These are phyloP conservation scores for Pachydiplax longipennis DNA, from an alignment of 2,888 invertebrate genomes.

Conservation along the genomic window DNA sequence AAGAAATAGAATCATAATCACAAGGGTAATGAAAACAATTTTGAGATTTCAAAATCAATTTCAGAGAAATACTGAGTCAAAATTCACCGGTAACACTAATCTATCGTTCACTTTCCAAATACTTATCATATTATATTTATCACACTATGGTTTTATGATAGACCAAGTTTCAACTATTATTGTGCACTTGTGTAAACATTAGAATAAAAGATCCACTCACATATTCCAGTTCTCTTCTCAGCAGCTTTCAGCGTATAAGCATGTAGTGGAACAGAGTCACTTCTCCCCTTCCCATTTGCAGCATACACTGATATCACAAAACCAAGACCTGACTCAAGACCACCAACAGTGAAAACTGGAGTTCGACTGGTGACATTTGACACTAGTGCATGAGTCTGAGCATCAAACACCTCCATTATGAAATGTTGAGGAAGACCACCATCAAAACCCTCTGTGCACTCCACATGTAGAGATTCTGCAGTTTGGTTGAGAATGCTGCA, in stretches of 20 bases:
- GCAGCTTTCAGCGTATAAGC: constrained; percentile 77
- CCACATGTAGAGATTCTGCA: constrained; percentile 73
- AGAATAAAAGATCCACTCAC: constrained; percentile 31
- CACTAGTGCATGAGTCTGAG: constrained; percentile 62
- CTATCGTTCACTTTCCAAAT: too few species aligned
- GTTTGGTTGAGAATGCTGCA: constrained; percentile 79
- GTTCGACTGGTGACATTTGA: constrained; percentile 66
- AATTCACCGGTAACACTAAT: too few species aligned
- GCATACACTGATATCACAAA: constrained; percentile 75
- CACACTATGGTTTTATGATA: too few species aligned
- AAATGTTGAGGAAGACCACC: constrained; percentile 78
- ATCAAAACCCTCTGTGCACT: constrained; percentile 78
- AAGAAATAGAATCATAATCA: too few species aligned
- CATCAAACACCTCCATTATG: constrained; percentile 73
- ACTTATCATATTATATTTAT: too few species aligned
- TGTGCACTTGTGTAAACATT: background rate
- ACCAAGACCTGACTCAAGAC: constrained; percentile 72
- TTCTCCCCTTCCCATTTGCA: constrained; percentile 75
- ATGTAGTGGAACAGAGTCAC: constrained; percentile 70
- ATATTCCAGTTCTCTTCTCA: constrained; percentile 73
- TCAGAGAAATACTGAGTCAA: too few species aligned
- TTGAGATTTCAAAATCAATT: too few species aligned
- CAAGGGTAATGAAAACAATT: too few species aligned
- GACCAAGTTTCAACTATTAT: too few species aligned
- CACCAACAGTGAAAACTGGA: constrained; percentile 72